Evolutionary conservation across 2,888 invertebrate genomes (phyloP).

Genomic region (Lysandra bellargus): DNA sequence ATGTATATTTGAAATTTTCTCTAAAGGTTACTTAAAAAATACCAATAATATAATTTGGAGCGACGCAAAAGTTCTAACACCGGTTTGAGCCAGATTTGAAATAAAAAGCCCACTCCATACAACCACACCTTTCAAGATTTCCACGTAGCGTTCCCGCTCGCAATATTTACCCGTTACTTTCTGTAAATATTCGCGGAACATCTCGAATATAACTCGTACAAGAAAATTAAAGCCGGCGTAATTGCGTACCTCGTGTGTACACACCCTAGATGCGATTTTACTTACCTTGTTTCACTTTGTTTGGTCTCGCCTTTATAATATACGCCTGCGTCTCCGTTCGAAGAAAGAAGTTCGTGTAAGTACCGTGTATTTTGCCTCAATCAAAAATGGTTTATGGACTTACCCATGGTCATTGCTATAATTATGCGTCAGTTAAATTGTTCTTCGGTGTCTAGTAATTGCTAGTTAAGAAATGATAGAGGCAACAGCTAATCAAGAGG

Average conservation of each 20-base stretch:
- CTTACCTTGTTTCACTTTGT: constrained; percentile 38
- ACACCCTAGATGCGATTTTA: constrained; percentile 45
- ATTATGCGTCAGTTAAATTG: no score
- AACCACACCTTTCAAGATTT: constrained; percentile 51
- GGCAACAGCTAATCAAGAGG: not conserved
- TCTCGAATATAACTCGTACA: constrained; percentile 70
- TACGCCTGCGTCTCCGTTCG: not conserved
- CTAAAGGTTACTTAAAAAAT: no score
- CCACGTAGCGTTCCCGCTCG: constrained; percentile 64
- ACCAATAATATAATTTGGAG: no score
- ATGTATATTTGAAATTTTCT: no score
- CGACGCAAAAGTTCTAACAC: no score
- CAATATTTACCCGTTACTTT: constrained; percentile 78
- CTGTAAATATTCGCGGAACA: constrained; percentile 68
- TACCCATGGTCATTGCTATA: no score
- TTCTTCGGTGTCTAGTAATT: no score
- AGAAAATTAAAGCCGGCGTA: constrained; percentile 76
- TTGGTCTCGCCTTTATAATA: constrained; percentile 16
- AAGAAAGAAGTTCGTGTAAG: not conserved
- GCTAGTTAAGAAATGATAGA: not conserved
- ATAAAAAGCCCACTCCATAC: constrained; percentile 47
- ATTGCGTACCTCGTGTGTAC: constrained; percentile 65
- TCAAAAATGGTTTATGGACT: no score
- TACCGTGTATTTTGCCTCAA: no score
- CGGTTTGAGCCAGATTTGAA: not conserved